These are phyloP conservation scores for Oligia fasciuncula DNA, from an alignment of 2,888 invertebrate species.

Conservation along the genomic window DNA sequence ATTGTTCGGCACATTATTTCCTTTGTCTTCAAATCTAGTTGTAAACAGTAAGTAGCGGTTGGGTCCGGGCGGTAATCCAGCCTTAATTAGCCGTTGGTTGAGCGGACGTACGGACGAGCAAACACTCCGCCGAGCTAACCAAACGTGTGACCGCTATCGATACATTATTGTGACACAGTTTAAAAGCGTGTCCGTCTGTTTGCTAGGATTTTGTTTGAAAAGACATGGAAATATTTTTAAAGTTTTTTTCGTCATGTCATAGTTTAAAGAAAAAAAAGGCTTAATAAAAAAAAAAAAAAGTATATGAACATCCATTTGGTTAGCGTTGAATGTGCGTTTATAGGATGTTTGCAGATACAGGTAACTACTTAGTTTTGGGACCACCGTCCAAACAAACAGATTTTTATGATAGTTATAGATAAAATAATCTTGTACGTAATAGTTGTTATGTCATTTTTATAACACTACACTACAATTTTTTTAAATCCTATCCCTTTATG, in stretches of 20 bases:
- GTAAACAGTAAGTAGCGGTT: constrained; percentile 86
- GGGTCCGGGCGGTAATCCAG: constrained; percentile 86
- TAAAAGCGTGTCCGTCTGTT: background rate
- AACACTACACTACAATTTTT: no score
- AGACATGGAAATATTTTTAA: background rate
- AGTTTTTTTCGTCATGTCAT: background rate
- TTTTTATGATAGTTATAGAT: background rate
- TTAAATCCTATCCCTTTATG: background rate
- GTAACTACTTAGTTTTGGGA: background rate
- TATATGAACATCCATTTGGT: background rate
- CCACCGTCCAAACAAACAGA: no score
- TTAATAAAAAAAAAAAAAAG: background rate
- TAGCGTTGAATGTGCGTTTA: background rate
- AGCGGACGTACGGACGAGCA: constrained; percentile 77
- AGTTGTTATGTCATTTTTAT: background rate
- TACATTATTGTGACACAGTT: constrained; percentile 36
- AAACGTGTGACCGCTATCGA: constrained; percentile 21
- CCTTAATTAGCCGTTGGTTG: constrained; percentile 88
- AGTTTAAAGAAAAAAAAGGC: background rate
- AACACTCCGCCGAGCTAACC: constrained; percentile 46
- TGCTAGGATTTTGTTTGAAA: background rate
- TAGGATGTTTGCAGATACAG: background rate
- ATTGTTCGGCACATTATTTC: constrained; percentile 83
- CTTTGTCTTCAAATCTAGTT: constrained; percentile 85
- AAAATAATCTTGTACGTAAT: background rate